Base-by-base conservation (phyloP, 2,113 vertebrate species). In the Amblyornis subalaris region DNA sequence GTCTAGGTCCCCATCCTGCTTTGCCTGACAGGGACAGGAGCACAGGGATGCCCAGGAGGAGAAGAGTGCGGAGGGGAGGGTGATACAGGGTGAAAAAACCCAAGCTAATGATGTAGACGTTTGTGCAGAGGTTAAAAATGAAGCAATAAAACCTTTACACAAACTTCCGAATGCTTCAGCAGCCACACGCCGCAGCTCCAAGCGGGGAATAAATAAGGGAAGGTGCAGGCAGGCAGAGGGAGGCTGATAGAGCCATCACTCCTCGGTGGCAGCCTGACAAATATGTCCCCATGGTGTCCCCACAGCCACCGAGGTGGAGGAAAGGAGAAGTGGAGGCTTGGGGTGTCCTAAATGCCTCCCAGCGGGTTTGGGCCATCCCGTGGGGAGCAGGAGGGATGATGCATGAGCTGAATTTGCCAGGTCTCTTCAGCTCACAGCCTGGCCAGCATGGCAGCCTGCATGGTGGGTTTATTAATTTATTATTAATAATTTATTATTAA, bases 111-210 rank as follows among this genome's bases (percentile, higher is more conserved):
- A 53, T 91, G 53, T 55, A 76, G 75, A 24, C 48, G 4, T 80
- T 93, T 87, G 85, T 78, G 85, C 65, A 81, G 88, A 94, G 70
- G 82, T 93, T 93, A 94, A 89, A 96, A 96, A 93, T 89, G 92
- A 94, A 93, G 90, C 88, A 93, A 89, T 91, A 93, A 95, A 89
- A 44, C 60, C 88, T 81, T 85, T 85, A 45, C 65, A 54, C 65
- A 73, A 80, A 86, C 28, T 84, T 84, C 72, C 83, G n/a, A 94
- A 77, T 60, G 83, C 60, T 83, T 50, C 64, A 64, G 72, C 92
- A 74, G 84, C 64, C 55, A 22, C 84, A 86, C 0, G 0, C 80
- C 0, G 0, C 77, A 24, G 65, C 88, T 86, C 72, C 55, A 23
- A 80, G 77, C 5, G 1, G 57, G 69, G 92, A 71, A 91, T 89